phyloP scores from a whole-genome alignment of 2,888 invertebrate species.

The Sesia bembeciformis region DNA sequence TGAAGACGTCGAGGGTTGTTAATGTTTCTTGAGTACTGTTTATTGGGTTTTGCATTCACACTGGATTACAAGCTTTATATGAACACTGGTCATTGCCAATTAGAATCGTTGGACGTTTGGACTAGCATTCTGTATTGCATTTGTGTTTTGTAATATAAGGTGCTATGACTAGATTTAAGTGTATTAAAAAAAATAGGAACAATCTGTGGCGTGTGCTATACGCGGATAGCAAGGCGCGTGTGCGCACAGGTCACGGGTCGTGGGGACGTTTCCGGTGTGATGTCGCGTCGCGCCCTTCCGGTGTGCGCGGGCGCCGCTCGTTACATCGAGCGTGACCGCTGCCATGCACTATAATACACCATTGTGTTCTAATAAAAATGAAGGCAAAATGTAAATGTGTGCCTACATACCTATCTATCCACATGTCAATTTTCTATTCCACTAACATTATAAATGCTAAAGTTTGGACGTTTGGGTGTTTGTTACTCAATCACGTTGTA shows the following conservation, averaged over 20 bases:
- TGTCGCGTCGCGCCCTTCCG: constrained; percentile 66
- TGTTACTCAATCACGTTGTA: too few relatives aligned
- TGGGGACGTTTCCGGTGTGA: constrained; percentile 52
- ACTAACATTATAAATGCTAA: too few relatives aligned
- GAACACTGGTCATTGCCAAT: too few relatives aligned
- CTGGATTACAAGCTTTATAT: too few relatives aligned
- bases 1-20: not conserved
- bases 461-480: too few relatives aligned
- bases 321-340: constrained; percentile 45
- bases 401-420: not conserved
- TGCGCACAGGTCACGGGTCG: constrained; percentile 56
- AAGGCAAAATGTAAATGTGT: not conserved
- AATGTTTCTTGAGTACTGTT: too few relatives aligned
- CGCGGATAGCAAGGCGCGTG: constrained; percentile 43
- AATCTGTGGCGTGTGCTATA: constrained; percentile 40
- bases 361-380: constrained; percentile 32
- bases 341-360: constrained; percentile 32
- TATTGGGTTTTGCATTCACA: too few relatives aligned
- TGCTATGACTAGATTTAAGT: too few relatives aligned
- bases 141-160: too few relatives aligned
- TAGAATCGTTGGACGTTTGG: too few relatives aligned
- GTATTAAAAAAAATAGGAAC: not conserved
- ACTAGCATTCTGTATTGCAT: too few relatives aligned
- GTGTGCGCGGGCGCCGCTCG: constrained; percentile 46
- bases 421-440: too few relatives aligned